A percentile compares a stretch with the other conserved stretches of the same genome.
Evolutionary conservation across 2,113 vertebrate genomes (phyloP).

Genomic region (Platysteira castanea): DNA sequence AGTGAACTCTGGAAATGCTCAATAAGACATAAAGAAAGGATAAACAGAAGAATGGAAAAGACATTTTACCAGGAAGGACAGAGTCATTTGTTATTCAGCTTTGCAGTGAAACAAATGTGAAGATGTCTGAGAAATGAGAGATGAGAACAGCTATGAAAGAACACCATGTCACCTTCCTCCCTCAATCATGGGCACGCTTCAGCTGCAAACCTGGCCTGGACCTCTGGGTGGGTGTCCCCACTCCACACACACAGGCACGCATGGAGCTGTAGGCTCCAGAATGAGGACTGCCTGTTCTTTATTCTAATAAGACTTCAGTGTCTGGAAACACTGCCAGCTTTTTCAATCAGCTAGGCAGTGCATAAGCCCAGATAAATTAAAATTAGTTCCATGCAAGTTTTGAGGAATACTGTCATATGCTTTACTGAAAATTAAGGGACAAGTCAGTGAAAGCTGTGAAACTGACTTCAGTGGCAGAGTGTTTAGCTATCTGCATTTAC

Average conservation of each 20-base stretch:
- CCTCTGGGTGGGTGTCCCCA: neutral
- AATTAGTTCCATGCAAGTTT: constrained; percentile 8
- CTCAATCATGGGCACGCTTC: neutral
- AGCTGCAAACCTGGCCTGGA: neutral
- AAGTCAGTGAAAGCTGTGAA: neutral
- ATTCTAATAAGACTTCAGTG: neutral
- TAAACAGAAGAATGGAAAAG: constrained; percentile 56
- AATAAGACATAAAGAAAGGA: constrained; percentile 4
- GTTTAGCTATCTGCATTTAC: neutral
- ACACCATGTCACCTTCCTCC: neutral
- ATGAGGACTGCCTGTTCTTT: neutral
- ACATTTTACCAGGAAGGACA: constrained; percentile 48
- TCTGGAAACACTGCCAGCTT: neutral
- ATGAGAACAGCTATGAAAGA: neutral
- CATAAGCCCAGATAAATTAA: constrained; percentile 4
- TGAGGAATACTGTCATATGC: neutral
- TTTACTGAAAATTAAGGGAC: constrained; percentile 13
- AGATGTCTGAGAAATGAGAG: neutral
- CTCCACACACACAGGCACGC: neutral
- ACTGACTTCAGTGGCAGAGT: neutral
- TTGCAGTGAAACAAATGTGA: neutral
- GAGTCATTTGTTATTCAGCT: constrained; percentile 26
- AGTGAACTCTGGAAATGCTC: constrained; percentile 64
- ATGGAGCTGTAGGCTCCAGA: neutral
- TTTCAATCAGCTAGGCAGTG: neutral